Conservation (phyloP, 2,797 vertebrate species). For the Danio kyathit region DNA sequence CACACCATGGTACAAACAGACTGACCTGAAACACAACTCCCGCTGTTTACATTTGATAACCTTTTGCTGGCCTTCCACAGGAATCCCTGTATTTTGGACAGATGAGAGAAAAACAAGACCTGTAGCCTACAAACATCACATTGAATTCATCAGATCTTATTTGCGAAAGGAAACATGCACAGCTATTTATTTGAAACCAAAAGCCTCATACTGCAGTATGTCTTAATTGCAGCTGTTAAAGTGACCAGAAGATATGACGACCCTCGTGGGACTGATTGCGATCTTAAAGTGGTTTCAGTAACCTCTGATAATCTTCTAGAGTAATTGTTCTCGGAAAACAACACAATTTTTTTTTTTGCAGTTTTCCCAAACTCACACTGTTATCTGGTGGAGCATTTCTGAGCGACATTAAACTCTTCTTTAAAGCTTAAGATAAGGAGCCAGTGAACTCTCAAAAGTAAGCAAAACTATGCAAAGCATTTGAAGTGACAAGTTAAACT, state of each 20-base stretch:
- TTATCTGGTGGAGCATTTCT: conserved; percentile 58
- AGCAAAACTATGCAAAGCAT: neutral
- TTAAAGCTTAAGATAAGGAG: conserved; percentile 20
- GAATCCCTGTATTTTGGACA: conserved; percentile 62
- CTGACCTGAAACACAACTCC: conserved; percentile 75
- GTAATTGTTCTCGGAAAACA: conserved; percentile 63
- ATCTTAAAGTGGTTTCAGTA: conserved; percentile 59
- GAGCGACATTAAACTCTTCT: conserved; percentile 46
- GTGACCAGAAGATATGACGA: conserved; percentile 35
- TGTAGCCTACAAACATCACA: conserved; percentile 10
- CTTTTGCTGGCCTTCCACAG: conserved; percentile 62
- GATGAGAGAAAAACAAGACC: neutral
- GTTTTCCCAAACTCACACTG: conserved; percentile 58
- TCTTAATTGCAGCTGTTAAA: conserved; percentile 52
- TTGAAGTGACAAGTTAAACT: neutral
- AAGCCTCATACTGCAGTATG: conserved; percentile 20
- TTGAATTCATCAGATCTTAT: conserved; percentile 8
- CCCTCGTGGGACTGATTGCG: conserved; percentile 44
- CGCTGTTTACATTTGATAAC: conserved; percentile 76
- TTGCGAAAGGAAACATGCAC: conserved; percentile 11
- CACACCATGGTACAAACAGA: conserved; percentile 80
- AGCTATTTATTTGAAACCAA: conserved; percentile 12
- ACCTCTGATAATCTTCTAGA: conserved; percentile 53
- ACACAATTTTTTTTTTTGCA: conserved; percentile 55
- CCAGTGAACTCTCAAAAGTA: neutral